Base-by-base conservation (phyloP, 1,140 invertebrate species). In the Aleiodes sp. region DNA sequence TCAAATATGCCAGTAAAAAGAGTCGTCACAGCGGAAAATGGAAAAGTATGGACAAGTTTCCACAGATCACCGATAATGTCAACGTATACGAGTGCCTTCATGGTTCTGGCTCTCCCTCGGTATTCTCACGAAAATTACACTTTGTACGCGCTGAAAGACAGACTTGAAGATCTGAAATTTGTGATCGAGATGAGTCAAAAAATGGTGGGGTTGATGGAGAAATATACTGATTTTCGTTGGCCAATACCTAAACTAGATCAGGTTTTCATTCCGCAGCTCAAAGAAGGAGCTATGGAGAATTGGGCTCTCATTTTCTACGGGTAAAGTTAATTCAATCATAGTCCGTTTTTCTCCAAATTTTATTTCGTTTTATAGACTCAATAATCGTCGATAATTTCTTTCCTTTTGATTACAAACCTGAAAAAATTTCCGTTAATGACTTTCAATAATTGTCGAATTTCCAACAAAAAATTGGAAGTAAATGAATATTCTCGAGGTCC, bases 11-110 rank as follows among this genome's bases (percentile, higher is more conserved):
- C 86, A 61, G 73, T 84, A 56, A 64, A 66, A 52, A 76, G 68
- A 72, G 83, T 16, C 26, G 41, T 56, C 4, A n/a, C 61, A 33
- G 8, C 28, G 9, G 33, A 37, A 1, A 70, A 73, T 68, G 67
- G 63, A 3, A 70, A 67, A 63, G 28, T 73, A 0, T 66, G 71
- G 37, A 75, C 73, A 3, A 21, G 70, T 19, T 75, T 77, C 56
- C 52, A 75, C 63, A 68, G 43, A 60, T 76, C 77, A 12, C 68
- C 65, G 7, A 24, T 62, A 57, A 93, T 94, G 91, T 91, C 92
- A 4, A 92, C 92, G 1, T 94, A 94, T 78, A 81, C 94, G n/a
- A 81, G 94, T 4, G 92, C 92, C 1, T 90, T 94, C 76, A 86
- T 91, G 24, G 37, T 70, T 0, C 87, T 88, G 4, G n/a, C 24